phyloP scores from a whole-genome alignment of 2,113 vertebrate species.

The Willisornis vidua region DNA sequence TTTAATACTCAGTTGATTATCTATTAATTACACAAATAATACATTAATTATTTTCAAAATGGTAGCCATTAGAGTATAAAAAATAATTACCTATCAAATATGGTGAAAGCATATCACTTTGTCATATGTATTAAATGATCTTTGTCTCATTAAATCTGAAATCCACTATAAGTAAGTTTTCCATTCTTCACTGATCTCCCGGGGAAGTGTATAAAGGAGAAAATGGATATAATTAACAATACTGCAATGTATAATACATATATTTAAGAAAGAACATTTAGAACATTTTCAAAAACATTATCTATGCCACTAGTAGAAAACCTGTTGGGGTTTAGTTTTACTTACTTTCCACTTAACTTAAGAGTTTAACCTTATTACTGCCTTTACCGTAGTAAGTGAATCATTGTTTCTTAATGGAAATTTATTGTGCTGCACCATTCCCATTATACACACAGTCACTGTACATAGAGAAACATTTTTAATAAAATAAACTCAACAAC shows the following conservation, averaged over 20 bases:
- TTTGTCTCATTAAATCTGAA: slow-evolving; percentile 68
- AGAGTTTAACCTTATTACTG: slow-evolving; percentile 53
- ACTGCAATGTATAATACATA: slow-evolving; percentile 49
- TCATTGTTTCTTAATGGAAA: slow-evolving; percentile 55
- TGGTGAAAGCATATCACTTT: slow-evolving; percentile 19
- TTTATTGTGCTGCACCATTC: slow-evolving; percentile 5
- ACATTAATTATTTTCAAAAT: slow-evolving; percentile 58
- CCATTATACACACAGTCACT: not conserved
- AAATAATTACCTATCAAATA: slow-evolving; percentile 54
- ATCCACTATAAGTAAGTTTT: slow-evolving; percentile 56
- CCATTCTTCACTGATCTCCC: slow-evolving; percentile 56
- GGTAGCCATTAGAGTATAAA: slow-evolving; percentile 44
- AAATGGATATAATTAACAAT: slow-evolving; percentile 68
- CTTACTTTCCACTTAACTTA: slow-evolving; percentile 55
- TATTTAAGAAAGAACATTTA: slow-evolving; percentile 57
- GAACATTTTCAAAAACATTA: slow-evolving; percentile 64
- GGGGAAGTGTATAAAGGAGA: slow-evolving; percentile 54
- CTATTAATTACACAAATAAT: slow-evolving; percentile 54
- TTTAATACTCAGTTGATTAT: slow-evolving; percentile 13
- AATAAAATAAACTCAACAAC: slow-evolving; percentile 6
- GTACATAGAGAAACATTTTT: slow-evolving; percentile 10
- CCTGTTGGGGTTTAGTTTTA: slow-evolving; percentile 62
- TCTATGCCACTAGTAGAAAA: slow-evolving; percentile 34
- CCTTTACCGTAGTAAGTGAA: slow-evolving; percentile 29
- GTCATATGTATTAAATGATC: slow-evolving; percentile 36